A percentile compares a stretch with the other conserved stretches of the same genome.
These are phyloP conservation scores for Psittacula echo DNA, from an alignment of 2,797 vertebrate species.

Conservation along the genomic window DNA sequence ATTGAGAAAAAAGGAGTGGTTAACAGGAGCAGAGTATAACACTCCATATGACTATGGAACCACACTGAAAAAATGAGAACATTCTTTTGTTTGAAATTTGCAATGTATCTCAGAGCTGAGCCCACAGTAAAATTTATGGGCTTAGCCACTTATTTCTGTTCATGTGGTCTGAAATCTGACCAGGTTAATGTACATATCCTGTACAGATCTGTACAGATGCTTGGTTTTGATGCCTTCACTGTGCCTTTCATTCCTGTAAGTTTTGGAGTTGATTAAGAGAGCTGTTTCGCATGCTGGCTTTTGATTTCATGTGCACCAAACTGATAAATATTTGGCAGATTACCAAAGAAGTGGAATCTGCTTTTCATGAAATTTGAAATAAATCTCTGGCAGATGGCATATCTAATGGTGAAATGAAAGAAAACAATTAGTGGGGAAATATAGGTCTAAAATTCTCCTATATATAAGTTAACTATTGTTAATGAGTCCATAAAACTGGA, in stretches of 20 bases:
- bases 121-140: background rate
- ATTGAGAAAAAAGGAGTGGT: background rate
- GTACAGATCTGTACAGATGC: background rate
- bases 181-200: background rate
- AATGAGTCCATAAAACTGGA: background rate
- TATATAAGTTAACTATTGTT: background rate
- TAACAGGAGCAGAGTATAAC: background rate
- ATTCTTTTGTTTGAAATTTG: background rate
- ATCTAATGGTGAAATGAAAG: background rate
- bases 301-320: background rate
- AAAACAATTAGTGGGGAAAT: background rate
- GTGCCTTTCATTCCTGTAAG: background rate
- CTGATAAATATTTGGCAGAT: background rate
- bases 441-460: background rate
- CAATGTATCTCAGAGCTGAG: background rate
- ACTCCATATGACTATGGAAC: background rate
- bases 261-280: background rate
- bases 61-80: background rate
- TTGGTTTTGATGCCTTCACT: rapidly evolving
- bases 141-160: background rate
- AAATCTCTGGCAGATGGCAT: background rate
- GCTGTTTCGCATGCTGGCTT: background rate
- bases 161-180: background rate
- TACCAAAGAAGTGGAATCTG: background rate
- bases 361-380: background rate